Percentiles rank a stretch among this genome's conserved stretches.
Evolutionary conservation across 2,888 invertebrate genomes (phyloP).

Genomic region (Tromatobia lineatoria): DNA sequence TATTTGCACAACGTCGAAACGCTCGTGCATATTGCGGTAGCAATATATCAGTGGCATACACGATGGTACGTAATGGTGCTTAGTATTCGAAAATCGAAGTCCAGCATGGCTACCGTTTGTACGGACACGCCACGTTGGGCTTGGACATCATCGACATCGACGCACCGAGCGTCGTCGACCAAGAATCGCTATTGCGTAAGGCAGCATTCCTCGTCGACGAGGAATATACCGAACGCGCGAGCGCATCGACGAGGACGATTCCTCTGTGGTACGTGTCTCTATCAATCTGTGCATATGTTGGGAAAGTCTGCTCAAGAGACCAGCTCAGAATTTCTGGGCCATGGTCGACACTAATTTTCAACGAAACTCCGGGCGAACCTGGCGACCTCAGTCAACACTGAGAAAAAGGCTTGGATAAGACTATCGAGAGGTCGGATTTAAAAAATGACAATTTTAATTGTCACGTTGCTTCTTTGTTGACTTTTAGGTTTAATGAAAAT

Average conservation of each 20-base stretch:
- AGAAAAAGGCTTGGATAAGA: too few relatives aligned
- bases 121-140: slow-evolving; percentile 41
- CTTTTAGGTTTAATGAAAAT: too few relatives aligned
- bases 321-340: slow-evolving; percentile 75
- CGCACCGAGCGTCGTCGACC: slow-evolving; percentile 23
- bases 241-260: slow-evolving; percentile 70
- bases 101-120: slow-evolving; percentile 53
- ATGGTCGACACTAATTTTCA: slow-evolving; percentile 74
- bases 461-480: too few relatives aligned
- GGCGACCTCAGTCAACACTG: neutral
- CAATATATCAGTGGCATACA: slow-evolving; percentile 54
- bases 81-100: slow-evolving; percentile 80
- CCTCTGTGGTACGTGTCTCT: slow-evolving; percentile 3
- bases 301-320: slow-evolving; percentile 70
- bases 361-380: slow-evolving; percentile 3
- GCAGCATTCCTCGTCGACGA: slow-evolving; percentile 51
- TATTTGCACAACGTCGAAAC: slow-evolving; percentile 61
- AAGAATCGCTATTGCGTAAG: slow-evolving; percentile 68
- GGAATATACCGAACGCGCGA: slow-evolving; percentile 23
- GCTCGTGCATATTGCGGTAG: neutral
- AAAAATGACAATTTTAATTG: too few relatives aligned
- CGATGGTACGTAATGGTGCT: slow-evolving; percentile 72
- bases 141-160: slow-evolving; percentile 13
- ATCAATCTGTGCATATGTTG: slow-evolving; percentile 53
- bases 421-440: too few relatives aligned